These are phyloP conservation scores for Gonocerus acuteangulatus DNA, from an alignment of 2,888 invertebrate genomes.

Conservation along the genomic window DNA sequence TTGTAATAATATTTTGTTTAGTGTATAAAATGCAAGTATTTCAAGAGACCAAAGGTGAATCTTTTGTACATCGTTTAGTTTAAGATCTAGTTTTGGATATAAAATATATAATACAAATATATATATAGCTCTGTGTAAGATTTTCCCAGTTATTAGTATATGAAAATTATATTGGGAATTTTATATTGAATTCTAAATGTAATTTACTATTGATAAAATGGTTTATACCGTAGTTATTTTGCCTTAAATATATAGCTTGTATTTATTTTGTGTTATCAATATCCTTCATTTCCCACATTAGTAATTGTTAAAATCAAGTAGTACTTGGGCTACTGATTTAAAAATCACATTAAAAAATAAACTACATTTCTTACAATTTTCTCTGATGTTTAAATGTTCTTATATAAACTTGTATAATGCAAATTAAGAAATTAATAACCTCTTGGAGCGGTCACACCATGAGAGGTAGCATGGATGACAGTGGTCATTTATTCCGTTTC, in stretches of 20 bases:
- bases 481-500: too few species aligned
- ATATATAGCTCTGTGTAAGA: background rate
- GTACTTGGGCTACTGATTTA: too few species aligned
- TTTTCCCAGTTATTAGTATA: background rate
- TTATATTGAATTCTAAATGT: background rate
- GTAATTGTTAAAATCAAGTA: too few species aligned
- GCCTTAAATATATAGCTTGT: conserved; percentile 1
- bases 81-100: conserved; percentile 9
- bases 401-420: too few species aligned
- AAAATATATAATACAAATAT: too few species aligned
- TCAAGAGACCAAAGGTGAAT: conserved; percentile 26
- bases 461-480: too few species aligned
- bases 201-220: background rate
- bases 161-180: background rate
- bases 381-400: too few species aligned
- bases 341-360: too few species aligned
- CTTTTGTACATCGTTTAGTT: conserved; percentile 11
- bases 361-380: too few species aligned
- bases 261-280: background rate
- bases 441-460: too few species aligned
- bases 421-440: too few species aligned
- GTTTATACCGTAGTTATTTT: conserved; percentile 1
- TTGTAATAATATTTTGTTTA: conserved; percentile 7
- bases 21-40: conserved; percentile 16
- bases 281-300: background rate